Percentiles rank a stretch among this genome's conserved stretches.
phyloP scores from a whole-genome alignment of 2,797 vertebrate genomes.

The Antrozous pallidus region DNA sequence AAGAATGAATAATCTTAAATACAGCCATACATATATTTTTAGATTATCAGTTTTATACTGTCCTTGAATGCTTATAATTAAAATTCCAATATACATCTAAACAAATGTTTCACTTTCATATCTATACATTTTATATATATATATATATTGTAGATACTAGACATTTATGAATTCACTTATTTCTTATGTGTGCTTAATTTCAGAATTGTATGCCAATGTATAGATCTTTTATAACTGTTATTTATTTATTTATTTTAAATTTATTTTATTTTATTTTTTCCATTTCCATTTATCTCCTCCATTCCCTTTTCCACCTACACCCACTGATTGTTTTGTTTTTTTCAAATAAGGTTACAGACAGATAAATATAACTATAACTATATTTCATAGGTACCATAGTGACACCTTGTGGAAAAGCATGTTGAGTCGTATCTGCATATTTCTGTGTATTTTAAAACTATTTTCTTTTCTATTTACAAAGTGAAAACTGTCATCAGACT shows the following conservation, averaged over 20 bases:
- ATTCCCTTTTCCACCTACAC: too few species aligned
- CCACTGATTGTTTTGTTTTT: neutral
- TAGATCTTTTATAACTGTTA: neutral
- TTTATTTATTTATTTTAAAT: too few species aligned
- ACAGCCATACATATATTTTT: neutral
- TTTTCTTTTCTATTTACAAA: conserved; percentile 6
- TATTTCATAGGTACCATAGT: conserved; percentile 64
- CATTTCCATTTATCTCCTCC: too few species aligned
- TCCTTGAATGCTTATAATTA: neutral
- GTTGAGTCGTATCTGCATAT: neutral
- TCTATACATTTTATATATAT: neutral
- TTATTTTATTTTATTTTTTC: too few species aligned
- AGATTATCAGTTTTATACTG: neutral
- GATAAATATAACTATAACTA: conserved; percentile 51
- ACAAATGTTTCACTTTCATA: neutral
- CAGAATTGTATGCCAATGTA: neutral
- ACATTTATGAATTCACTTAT: neutral
- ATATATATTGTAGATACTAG: neutral
- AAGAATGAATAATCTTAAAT: neutral
- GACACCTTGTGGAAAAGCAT: conserved; percentile 68
- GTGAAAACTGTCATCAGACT: neutral
- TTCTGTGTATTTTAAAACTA: conserved; percentile 11
- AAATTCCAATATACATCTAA: neutral
- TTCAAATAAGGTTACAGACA: conserved; percentile 38
- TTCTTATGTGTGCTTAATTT: neutral